Evolutionary conservation across 2,888 invertebrate genomes (phyloP).

Genomic region (Tachina lurida): DNA sequence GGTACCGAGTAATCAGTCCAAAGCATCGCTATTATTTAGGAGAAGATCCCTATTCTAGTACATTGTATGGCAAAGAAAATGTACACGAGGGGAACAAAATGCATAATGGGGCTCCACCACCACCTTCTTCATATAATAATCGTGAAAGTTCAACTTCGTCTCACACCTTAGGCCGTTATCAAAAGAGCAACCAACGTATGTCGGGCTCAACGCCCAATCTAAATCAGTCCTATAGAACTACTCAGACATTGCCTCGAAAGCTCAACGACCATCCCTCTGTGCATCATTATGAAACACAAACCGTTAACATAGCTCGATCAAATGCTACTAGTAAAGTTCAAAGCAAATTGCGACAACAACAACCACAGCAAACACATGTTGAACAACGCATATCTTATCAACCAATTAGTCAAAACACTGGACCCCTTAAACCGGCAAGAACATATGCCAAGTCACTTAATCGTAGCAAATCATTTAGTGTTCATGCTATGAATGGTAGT

Average conservation of each 20-base stretch:
- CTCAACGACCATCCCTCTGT: constrained; percentile 78
- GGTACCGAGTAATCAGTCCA: constrained; percentile 83
- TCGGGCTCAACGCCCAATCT: constrained; percentile 84
- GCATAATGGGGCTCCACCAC: constrained; percentile 59
- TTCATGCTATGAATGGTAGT: constrained; percentile 86
- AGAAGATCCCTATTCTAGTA: constrained; percentile 92
- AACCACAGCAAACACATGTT: constrained; percentile 71
- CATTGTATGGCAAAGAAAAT: constrained; percentile 92
- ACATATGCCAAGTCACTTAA: constrained; percentile 89
- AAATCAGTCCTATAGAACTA: constrained; percentile 84
- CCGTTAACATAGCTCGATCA: constrained; percentile 61
- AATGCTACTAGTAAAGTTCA: constrained; percentile 64
- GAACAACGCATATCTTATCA: constrained; percentile 86
- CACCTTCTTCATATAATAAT: constrained; percentile 48
- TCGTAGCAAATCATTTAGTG: constrained; percentile 93
- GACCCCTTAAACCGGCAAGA: constrained; percentile 90
- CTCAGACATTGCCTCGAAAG: constrained; percentile 91
- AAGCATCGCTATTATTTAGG: constrained; percentile 92
- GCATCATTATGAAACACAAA: constrained; percentile 71
- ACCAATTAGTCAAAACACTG: constrained; percentile 86
- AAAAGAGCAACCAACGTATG: constrained; percentile 91
- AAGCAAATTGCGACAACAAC: constrained; percentile 68
- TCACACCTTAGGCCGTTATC: constrained; percentile 91
- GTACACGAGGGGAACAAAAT: constrained; percentile 85
- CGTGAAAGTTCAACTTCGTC: constrained; percentile 75